These are phyloP conservation scores for Athetis lepigone DNA, from an alignment of 2,888 invertebrate genomes.

Conservation along the genomic window DNA sequence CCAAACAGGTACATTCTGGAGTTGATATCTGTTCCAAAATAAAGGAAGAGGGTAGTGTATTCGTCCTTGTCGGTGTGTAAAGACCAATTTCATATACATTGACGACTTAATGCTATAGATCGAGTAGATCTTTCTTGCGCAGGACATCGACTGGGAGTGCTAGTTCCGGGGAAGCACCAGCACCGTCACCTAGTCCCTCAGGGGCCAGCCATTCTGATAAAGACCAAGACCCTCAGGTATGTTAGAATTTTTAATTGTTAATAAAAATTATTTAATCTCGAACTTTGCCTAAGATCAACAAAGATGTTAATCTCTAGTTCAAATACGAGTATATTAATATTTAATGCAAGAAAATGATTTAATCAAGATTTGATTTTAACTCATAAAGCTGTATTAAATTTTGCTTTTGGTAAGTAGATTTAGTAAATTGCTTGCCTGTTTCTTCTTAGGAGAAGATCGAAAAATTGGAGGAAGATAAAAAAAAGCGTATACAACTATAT, in stretches of 20 bases:
- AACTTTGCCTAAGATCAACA: conserved; percentile 17
- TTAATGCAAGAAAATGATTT: neutral
- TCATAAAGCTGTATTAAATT: neutral
- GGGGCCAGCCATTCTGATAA: conserved; percentile 98
- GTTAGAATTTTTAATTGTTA: neutral
- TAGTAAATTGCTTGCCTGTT: conserved; percentile 24
- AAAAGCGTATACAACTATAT: conserved; percentile 98
- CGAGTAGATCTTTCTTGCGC: conserved; percentile 89
- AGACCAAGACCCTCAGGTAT: conserved; percentile 95
- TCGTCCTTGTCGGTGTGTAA: conserved; percentile 76
- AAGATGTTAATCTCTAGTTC: conserved; percentile 11
- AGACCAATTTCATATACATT: conserved; percentile 79
- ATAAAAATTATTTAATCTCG: neutral
- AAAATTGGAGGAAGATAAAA: conserved; percentile 98
- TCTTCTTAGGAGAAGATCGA: conserved; percentile 96
- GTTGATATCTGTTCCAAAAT: neutral
- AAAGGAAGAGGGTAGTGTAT: conserved; percentile 11
- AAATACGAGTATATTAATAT: conserved; percentile 19
- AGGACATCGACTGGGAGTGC: conserved; percentile 89
- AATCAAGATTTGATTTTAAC: conserved; percentile 7
- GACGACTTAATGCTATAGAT: conserved; percentile 85
- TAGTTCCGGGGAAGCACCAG: conserved; percentile 87
- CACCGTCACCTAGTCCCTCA: conserved; percentile 94
- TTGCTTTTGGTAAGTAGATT: neutral
- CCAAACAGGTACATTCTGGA: conserved; percentile 13